A percentile compares a stretch with the other conserved stretches of the same genome.
These are phyloP conservation scores for Dicerorhinus sumatrensis DNA, from an alignment of 2,113 vertebrate genomes.

Conservation along the genomic window DNA sequence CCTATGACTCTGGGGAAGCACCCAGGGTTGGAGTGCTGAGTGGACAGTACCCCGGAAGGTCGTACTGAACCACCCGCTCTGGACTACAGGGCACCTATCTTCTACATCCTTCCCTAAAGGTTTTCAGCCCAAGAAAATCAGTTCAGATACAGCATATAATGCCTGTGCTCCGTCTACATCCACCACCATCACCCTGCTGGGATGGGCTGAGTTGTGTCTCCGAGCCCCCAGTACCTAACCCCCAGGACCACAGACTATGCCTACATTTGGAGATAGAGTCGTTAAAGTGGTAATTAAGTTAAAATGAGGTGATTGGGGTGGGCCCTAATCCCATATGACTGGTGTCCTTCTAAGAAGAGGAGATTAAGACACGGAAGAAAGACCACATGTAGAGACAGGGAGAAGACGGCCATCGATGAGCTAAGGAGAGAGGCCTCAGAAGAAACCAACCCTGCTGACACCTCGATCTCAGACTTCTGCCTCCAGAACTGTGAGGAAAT, in stretches of 20 bases:
- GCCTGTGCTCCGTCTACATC: background rate
- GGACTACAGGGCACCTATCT: background rate
- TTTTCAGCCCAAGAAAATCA: background rate
- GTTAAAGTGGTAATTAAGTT: background rate
- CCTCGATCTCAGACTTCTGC: background rate
- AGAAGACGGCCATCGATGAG: background rate
- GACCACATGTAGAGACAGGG: background rate
- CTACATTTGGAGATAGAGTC: background rate
- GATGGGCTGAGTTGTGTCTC: background rate
- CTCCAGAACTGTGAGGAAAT: background rate
- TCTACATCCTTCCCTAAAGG: background rate
- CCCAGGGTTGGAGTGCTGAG: background rate
- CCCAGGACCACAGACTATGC: background rate
- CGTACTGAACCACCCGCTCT: background rate
- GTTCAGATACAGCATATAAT: background rate
- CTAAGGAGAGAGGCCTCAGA: background rate
- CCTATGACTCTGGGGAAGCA: background rate
- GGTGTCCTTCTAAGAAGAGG: background rate
- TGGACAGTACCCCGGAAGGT: background rate
- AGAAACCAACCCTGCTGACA: background rate
- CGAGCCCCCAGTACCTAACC: background rate
- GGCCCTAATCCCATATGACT: background rate
- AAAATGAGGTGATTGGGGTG: background rate
- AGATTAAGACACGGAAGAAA: background rate
- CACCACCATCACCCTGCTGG: background rate